Evolutionary conservation across 2,888 invertebrate species (phyloP), one percentile per base, ranked within the genome.

Genomic region (Invenusta paracnida): DNA sequence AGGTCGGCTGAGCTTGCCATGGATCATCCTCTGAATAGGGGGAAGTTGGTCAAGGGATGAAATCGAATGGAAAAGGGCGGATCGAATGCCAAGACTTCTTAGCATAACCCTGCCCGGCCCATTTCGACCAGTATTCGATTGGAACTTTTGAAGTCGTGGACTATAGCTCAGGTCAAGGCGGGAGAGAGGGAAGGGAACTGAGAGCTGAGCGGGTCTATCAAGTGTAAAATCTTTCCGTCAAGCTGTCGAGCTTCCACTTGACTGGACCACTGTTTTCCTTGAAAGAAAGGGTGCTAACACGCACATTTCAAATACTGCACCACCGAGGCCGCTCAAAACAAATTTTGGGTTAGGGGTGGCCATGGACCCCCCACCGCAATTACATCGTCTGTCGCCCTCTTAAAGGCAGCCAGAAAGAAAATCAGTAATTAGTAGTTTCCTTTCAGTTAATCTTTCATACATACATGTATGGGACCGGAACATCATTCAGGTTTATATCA

Each of bases 371-470:
- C 73, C 73, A 23, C 25, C 73, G 27, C 73, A 73, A 73, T 73
- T 73, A 73, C 73, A 73, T 73, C 73, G 73, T 73, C 73, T 73
- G 73, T 73, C 73, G 73, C 27, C 27, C 73, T 25, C 73, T 73
- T 73, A 5, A 23, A 73, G 25, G 73, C 73, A 73, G 73, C 73
- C 73, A 23, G 23, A 13, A 25, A 23, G 73, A 73, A 73, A 73
- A 73, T 73, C 73, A 73, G 73, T 73, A 73, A 73, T 73, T 73
- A 23, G 73, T 73, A 73, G 73, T 73, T 73, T 73, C 73, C 73
- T 73, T 73, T 73, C 73, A 73, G 73, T 73, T 73, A 73, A 73
- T 73, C 73, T 23, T 2, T 5, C 73, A n/a, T n/a, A n/a, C n/a
- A n/a, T n/a, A n/a, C n/a, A n/a, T n/a, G n/a, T n/a, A n/a, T n/a